Evolutionary conservation across 2,888 invertebrate genomes (phyloP).

Genomic region (Theretra japonica): DNA sequence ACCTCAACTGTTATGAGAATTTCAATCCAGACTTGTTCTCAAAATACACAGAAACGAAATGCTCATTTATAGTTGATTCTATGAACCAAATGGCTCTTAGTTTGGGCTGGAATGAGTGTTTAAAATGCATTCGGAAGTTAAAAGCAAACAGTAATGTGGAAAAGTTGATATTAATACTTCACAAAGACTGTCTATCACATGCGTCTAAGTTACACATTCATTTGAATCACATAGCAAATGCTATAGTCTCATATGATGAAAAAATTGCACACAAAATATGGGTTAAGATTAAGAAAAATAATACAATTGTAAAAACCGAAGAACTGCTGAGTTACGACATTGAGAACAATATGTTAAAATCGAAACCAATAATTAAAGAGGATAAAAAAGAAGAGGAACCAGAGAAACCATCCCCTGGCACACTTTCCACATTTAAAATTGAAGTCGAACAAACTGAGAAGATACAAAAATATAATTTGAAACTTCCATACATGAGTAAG

Average conservation of each 20-base stretch:
- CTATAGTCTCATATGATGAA: slow-evolving; percentile 63
- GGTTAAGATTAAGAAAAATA: slow-evolving; percentile 79
- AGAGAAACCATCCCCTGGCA: slow-evolving; percentile 69
- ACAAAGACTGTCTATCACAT: slow-evolving; percentile 78
- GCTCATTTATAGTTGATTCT: slow-evolving; percentile 70
- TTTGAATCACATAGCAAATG: slow-evolving; percentile 77
- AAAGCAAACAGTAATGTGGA: slow-evolving; percentile 53
- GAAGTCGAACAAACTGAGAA: slow-evolving; percentile 86
- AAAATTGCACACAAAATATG: slow-evolving; percentile 54
- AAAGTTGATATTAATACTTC: slow-evolving; percentile 71
- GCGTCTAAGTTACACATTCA: slow-evolving; percentile 68
- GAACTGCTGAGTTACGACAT: slow-evolving; percentile 65
- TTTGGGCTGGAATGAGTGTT: slow-evolving; percentile 68
- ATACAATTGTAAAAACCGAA: slow-evolving; percentile 80
- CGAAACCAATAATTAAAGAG: slow-evolving; percentile 58
- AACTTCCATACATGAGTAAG: slow-evolving; percentile 86
- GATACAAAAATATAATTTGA: slow-evolving; percentile 83
- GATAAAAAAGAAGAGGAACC: slow-evolving; percentile 59
- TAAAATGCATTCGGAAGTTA: slow-evolving; percentile 58
- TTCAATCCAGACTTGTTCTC: slow-evolving; percentile 47
- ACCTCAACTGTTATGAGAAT: slow-evolving; percentile 56
- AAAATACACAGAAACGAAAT: slow-evolving; percentile 51
- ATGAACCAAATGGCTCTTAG: slow-evolving; percentile 72
- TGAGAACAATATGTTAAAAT: slow-evolving; percentile 60
- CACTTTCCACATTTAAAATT: slow-evolving; percentile 87